Evolutionary conservation across 1,140 invertebrate species (phyloP).

Genomic region (Zophobas atratus): DNA sequence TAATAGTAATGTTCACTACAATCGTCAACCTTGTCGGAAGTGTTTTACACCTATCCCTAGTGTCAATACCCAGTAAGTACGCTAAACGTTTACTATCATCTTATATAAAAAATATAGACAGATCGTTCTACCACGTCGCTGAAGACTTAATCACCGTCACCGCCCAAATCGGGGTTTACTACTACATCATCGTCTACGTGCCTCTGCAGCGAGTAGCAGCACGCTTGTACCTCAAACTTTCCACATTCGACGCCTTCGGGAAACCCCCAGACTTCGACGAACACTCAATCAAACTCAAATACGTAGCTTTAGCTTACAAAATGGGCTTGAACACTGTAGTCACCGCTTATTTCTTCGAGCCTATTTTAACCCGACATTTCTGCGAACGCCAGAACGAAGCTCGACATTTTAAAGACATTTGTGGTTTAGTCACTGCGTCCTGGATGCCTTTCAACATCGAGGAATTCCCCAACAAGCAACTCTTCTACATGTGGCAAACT

Average conservation of each 20-base stretch:
- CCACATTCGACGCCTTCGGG: not conserved
- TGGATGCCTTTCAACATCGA: conserved; percentile 47
- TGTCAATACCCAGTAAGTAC: conserved; percentile 18
- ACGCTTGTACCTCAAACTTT: conserved; percentile 4
- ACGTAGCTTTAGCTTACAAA: conserved; percentile 4
- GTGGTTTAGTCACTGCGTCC: conserved; percentile 9
- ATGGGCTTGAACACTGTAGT: conserved; percentile 16
- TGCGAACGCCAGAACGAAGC: conserved; percentile 29
- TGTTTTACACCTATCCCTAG: conserved; percentile 9
- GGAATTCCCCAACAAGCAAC: conserved; percentile 21
- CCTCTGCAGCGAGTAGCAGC: conserved; percentile 11
- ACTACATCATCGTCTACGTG: conserved; percentile 20
- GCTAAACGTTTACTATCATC: not conserved
- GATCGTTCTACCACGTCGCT: conserved; percentile 18
- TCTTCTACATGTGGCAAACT: conserved; percentile 30
- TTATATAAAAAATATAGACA: not conserved
- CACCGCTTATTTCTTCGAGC: conserved; percentile 7
- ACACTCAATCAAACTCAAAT: conserved; percentile 7
- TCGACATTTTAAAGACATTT: conserved; percentile 29
- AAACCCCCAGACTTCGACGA: conserved; percentile 18
- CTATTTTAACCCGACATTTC: conserved; percentile 7
- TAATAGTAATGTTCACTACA: conserved; percentile 4
- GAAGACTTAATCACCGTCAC: conserved; percentile 23
- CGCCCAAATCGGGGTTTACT: conserved; percentile 12
- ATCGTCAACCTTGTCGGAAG: conserved; percentile 11